A percentile compares a stretch with the other conserved stretches of the same genome.
Evolutionary conservation across 1,140 invertebrate genomes (phyloP).

Genomic region (Amyelois transitella): DNA sequence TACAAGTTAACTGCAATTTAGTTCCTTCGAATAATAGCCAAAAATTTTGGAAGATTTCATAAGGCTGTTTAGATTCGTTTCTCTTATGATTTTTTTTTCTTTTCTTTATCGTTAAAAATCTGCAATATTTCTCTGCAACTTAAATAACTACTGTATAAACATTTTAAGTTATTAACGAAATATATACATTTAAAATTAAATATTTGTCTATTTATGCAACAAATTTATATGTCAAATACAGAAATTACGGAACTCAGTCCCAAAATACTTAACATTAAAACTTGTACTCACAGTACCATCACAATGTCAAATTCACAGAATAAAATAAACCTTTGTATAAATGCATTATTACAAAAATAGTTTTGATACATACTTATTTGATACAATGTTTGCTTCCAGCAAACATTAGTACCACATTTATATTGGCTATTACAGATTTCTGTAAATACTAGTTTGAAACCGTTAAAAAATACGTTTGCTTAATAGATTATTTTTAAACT

Average conservation of each 20-base stretch:
- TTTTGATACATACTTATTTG: background rate
- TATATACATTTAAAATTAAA: background rate
- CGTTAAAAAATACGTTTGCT: no score
- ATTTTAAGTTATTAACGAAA: background rate
- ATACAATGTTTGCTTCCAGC: background rate
- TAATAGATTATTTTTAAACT: no score
- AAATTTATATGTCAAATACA: background rate
- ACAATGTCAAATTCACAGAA: constrained; percentile 18
- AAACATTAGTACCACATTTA: background rate
- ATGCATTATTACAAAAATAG: constrained; percentile 8
- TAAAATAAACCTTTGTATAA: constrained; percentile 9
- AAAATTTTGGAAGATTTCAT: no score
- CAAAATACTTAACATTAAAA: constrained; percentile 31
- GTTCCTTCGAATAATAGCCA: no score
- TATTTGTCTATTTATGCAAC: background rate
- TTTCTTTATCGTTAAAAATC: no score
- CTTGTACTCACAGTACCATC: constrained; percentile 60
- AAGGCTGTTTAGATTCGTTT: no score
- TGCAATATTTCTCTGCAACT: no score
- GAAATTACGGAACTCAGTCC: constrained; percentile 26
- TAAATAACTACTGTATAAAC: background rate
- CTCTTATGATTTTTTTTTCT: no score
- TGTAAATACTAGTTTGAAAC: background rate
- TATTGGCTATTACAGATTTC: background rate
- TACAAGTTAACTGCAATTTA: no score